These are phyloP conservation scores for Globia sparganii DNA, from an alignment of 2,888 invertebrate genomes.

Conservation along the genomic window DNA sequence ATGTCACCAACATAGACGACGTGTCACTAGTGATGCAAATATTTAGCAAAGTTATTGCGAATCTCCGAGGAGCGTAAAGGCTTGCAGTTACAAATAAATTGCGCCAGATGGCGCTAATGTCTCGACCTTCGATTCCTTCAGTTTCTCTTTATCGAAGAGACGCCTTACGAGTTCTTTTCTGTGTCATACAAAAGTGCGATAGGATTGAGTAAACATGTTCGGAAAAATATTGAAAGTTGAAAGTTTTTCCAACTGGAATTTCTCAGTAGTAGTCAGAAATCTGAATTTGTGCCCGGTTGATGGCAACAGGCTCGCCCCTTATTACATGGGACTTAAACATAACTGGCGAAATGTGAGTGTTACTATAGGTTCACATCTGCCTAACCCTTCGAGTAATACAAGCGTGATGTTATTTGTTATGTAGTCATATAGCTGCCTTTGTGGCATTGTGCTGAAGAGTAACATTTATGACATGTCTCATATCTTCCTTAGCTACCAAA, in stretches of 20 bases:
- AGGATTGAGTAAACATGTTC: constrained; percentile 11
- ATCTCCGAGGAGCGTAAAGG: background rate
- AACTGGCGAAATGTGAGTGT: background rate
- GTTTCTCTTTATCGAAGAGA: constrained; percentile 5
- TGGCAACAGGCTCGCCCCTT: background rate
- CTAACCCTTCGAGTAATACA: background rate
- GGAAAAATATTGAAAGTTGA: constrained; percentile 19
- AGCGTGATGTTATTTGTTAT: background rate
- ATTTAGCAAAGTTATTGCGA: constrained; percentile 1
- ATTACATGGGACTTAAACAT: background rate
- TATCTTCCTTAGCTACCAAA: constrained; percentile 46
- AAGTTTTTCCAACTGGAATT: background rate
- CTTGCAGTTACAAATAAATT: constrained; percentile 3
- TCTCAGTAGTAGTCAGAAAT: too few relatives aligned
- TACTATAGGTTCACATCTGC: background rate
- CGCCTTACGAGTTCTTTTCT: background rate
- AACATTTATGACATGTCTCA: constrained; percentile 33
- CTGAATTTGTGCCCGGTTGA: too few relatives aligned
- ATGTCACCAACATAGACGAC: background rate
- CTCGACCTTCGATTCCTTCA: background rate
- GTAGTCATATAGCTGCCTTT: background rate
- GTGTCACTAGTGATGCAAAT: constrained; percentile 12
- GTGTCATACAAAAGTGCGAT: background rate
- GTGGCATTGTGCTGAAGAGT: constrained; percentile 5
- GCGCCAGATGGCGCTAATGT: constrained; percentile 22